Evolutionary conservation across 2,888 invertebrate genomes (phyloP).

Genomic region (Schizotus pectinicornis): DNA sequence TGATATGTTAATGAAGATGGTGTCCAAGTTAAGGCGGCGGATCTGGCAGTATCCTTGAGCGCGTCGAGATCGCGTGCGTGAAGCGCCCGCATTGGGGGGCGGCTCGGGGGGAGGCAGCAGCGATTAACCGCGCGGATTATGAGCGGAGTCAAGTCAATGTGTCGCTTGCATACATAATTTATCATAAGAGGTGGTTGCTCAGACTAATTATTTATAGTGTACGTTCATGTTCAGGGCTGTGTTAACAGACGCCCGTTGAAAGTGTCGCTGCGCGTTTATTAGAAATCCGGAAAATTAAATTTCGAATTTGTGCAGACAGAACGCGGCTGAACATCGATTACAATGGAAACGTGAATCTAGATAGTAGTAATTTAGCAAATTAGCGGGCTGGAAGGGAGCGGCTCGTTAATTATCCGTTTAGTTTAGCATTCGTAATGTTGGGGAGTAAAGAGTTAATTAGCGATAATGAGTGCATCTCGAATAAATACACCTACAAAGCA

Average conservation of each 20-base stretch:
- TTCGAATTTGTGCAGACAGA: constrained; percentile 17
- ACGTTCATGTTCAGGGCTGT: constrained; percentile 41
- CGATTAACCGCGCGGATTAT: constrained; percentile 50
- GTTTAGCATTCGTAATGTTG: constrained; percentile 47
- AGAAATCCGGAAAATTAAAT: constrained; percentile 28
- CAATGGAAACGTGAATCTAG: constrained; percentile 45
- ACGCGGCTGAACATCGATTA: constrained; percentile 37
- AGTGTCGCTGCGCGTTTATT: constrained; percentile 33
- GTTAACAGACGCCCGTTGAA: constrained; percentile 40
- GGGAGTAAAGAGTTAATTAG: constrained; percentile 50
- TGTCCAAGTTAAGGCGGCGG: constrained; percentile 40
- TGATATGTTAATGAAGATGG: constrained; percentile 49
- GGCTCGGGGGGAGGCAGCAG: constrained; percentile 27
- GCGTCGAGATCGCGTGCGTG: neutral
- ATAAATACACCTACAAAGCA: constrained; percentile 7
- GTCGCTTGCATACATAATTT: constrained; percentile 51
- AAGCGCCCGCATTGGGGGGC: neutral
- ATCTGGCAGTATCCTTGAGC: constrained; percentile 44
- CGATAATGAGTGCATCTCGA: constrained; percentile 44
- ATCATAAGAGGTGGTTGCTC: constrained; percentile 46
- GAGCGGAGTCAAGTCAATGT: constrained; percentile 51
- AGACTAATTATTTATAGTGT: constrained; percentile 47
- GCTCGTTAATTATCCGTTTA: constrained; percentile 52
- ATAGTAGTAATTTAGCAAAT: constrained; percentile 52
- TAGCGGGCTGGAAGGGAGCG: constrained; percentile 47